These are phyloP conservation scores for Polyommatus iphigenia DNA, from an alignment of 2,888 invertebrate species.

Conservation along the genomic window DNA sequence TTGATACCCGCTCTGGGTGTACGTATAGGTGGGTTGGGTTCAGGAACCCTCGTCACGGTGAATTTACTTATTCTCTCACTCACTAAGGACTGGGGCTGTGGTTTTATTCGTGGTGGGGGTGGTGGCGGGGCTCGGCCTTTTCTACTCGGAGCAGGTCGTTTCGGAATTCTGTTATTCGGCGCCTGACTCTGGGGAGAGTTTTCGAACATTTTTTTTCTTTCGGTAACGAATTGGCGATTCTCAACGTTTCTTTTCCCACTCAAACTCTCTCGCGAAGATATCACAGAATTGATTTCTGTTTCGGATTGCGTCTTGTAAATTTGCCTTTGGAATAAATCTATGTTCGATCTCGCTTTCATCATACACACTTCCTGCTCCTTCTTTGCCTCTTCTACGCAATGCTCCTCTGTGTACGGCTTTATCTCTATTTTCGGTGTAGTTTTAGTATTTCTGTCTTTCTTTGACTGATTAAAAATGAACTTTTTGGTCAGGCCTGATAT, in stretches of 20 bases:
- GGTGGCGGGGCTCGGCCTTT: constrained; percentile 47
- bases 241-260: constrained; percentile 36
- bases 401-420: constrained; percentile 66
- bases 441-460: constrained; percentile 54
- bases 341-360: constrained; percentile 70
- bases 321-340: constrained; percentile 75
- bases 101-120: constrained; percentile 48
- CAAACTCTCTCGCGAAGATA: constrained; percentile 51
- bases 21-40: constrained; percentile 54
- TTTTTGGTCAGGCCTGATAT: constrained; percentile 66
- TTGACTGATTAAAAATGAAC: constrained; percentile 65
- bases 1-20: constrained; percentile 59
- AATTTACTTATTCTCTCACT: constrained; percentile 73
- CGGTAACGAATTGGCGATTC: constrained; percentile 52
- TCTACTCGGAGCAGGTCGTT: constrained; percentile 50
- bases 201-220: constrained; percentile 66
- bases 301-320: constrained; percentile 66
- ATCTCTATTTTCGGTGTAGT: constrained; percentile 67
- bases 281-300: constrained; percentile 65
- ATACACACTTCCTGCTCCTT: constrained; percentile 69
- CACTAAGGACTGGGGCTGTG: constrained; percentile 60
- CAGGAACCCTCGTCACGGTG: constrained; percentile 55
- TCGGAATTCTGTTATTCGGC: constrained; percentile 48
- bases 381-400: constrained; percentile 56
- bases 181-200: constrained; percentile 47